Conservation (phyloP, 1,140 invertebrate species). For the Macrobrachium nipponense region DNA sequence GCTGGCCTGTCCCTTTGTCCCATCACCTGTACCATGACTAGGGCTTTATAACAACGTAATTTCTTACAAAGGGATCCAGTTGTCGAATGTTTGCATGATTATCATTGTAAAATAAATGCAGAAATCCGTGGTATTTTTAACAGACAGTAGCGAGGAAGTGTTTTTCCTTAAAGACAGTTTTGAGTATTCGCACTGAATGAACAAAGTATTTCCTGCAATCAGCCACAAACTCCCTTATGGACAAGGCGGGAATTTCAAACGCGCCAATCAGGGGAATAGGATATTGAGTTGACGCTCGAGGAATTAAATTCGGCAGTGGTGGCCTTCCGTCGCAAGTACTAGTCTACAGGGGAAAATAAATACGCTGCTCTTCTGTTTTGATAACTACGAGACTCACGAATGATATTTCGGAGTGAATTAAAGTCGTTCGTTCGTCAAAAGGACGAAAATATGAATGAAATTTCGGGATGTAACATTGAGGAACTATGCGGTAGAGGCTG, state of each 20-base stretch:
- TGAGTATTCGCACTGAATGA: conserved; percentile 10
- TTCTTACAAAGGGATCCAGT: background rate
- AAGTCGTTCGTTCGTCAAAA: background rate
- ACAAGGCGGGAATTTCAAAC: conserved; percentile 59
- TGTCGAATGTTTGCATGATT: no score
- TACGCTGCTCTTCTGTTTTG: no score
- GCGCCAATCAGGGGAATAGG: conserved; percentile 43
- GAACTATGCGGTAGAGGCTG: conserved; percentile 33
- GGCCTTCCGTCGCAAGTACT: conserved; percentile 37
- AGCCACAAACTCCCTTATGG: conserved; percentile 47
- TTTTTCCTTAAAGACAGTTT: no score
- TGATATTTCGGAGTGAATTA: no score
- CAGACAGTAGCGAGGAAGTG: no score
- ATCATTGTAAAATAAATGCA: no score
- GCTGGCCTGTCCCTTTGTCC: background rate
- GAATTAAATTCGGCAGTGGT: conserved; percentile 28
- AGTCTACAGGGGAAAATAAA: background rate
- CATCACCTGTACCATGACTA: conserved; percentile 13
- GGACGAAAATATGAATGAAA: conserved; percentile 18
- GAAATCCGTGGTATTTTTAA: background rate
- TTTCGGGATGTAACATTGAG: background rate
- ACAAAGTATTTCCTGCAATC: conserved; percentile 56
- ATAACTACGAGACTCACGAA: no score
- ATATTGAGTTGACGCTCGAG: conserved; percentile 24
- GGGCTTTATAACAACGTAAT: background rate